These are phyloP conservation scores for Colletes collaris DNA, from an alignment of 2,888 invertebrate genomes.

Conservation along the genomic window DNA sequence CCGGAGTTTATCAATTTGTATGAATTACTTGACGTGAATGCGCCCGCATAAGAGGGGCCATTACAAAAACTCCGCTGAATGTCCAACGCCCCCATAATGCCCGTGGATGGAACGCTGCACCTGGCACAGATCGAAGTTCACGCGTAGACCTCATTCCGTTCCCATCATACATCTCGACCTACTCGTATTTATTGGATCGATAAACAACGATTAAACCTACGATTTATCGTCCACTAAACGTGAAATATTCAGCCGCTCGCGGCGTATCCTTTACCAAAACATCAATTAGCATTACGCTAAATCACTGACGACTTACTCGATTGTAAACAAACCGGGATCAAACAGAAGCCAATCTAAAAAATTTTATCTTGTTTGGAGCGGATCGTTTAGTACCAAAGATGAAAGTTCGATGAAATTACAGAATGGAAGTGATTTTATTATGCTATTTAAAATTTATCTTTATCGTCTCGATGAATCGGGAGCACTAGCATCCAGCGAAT, in stretches of 20 bases:
- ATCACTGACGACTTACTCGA: background rate
- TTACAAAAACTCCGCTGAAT: constrained; percentile 74
- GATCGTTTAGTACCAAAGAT: too few species aligned
- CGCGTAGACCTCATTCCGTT: constrained; percentile 46
- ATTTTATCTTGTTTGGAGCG: too few species aligned
- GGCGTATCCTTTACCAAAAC: background rate
- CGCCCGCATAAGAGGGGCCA: constrained; percentile 74
- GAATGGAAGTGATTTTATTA: too few species aligned
- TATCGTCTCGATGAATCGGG: too few species aligned
- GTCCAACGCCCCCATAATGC: constrained; percentile 75
- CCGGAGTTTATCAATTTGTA: constrained; percentile 67
- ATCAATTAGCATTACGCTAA: constrained; percentile 4
- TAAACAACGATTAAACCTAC: constrained; percentile 46
- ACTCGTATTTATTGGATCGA: constrained; percentile 45
- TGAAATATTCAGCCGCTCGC: constrained; percentile 20
- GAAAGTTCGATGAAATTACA: too few species aligned
- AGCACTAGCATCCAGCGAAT: too few species aligned
- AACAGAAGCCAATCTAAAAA: too few species aligned
- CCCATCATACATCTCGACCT: constrained; percentile 32
- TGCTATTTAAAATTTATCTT: too few species aligned
- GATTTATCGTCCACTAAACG: constrained; percentile 9
- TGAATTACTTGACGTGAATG: constrained; percentile 71
- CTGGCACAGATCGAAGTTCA: constrained; percentile 69
- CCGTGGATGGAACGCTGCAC: constrained; percentile 67
- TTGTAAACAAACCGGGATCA: too few species aligned